Evolutionary conservation across 2,797 vertebrate genomes (phyloP), one percentile per base, ranked within the genome.

Genomic region (Cryptoblepharus egeriae): DNA sequence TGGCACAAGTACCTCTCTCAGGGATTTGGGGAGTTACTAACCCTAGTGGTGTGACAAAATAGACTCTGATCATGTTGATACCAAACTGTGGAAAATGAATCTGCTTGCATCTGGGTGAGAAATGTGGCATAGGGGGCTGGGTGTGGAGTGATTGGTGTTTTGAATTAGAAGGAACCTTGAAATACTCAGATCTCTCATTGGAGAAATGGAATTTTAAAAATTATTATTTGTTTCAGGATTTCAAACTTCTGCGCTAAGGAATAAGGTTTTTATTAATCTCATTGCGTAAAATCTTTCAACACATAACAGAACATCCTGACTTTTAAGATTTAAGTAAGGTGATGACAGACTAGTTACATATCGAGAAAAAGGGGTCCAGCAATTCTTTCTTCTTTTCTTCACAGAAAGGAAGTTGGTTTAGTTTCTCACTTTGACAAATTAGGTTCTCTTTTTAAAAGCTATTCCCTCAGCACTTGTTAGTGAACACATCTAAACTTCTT

Each of bases 291-390:
- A 77, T 84, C 37, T 89, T 58, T 69, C 68, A 81, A 68, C 57
- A 49, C 58, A 32, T 77, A 81, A 75, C 73, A 73, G 69, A 67
- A 42, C n/a, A 39, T 87, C 88, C 80, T 79, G 70, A 84, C 84
- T 88, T 93, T 77, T 73, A 45, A 85, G 84, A 91, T 89, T 88
- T 87, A 91, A 89, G 88, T 79, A 79, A 91, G 82, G 77, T 60
- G 80, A 88, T 91, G 83, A 92, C 83, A 89, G 90, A 39, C 74
- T 87, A 71, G 82, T 91, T 86, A 81, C 63, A 87, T 30, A 1
- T 37, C 76, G 58, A 26, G 63, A 80, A 63, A 78, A 88, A 87
- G 10, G 42, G 49, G 72, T 69, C 39, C 32, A 77, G 60, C 45
- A 81, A 84, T 92, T 75, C 69, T 3, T 78, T 87, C n/a, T 80